Percentiles rank a stretch among this genome's conserved stretches.
phyloP scores from a whole-genome alignment of 53 echinoderm and acorn worm genomes.

The Glandiceps talaboti region DNA sequence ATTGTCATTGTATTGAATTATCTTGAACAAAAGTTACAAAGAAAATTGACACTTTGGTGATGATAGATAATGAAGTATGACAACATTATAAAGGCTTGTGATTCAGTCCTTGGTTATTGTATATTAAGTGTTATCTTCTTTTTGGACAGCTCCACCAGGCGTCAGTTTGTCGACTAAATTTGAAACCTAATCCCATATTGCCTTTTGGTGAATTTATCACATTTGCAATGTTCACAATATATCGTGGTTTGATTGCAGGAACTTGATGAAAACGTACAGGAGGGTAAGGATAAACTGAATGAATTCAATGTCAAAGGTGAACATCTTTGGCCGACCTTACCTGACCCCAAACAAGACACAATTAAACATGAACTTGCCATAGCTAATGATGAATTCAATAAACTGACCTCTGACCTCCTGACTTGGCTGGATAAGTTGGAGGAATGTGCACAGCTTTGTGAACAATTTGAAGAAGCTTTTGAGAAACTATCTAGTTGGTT shows the following conservation, averaged over 20 bases:
- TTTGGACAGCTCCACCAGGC: too few relatives aligned
- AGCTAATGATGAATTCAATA: conserved; percentile 13
- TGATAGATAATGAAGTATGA: too few relatives aligned
- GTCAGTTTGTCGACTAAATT: too few relatives aligned
- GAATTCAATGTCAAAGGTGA: conserved; percentile 4
- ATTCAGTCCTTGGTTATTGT: too few relatives aligned
- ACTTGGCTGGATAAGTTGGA: conserved; percentile 25
- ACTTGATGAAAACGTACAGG: background rate
- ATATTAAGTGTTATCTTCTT: too few relatives aligned
- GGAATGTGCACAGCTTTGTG: conserved; percentile 29
- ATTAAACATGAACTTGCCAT: conserved; percentile 12
- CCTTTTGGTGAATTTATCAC: too few relatives aligned
- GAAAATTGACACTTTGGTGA: too few relatives aligned
- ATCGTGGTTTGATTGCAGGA: conserved; percentile 6
- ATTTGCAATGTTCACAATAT: too few relatives aligned
- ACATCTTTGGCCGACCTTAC: conserved; percentile 1
- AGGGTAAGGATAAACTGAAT: background rate
- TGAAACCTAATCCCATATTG: too few relatives aligned
- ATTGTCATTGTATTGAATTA: too few relatives aligned
- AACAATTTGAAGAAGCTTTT: conserved; percentile 24
- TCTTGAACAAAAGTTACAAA: too few relatives aligned
- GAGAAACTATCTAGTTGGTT: background rate
- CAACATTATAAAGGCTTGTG: too few relatives aligned
- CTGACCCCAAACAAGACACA: conserved; percentile 6
- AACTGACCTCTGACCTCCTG: conserved; percentile 5